Evolutionary conservation across 1,140 invertebrate genomes (phyloP).

Genomic region (Drosophila insularis): DNA sequence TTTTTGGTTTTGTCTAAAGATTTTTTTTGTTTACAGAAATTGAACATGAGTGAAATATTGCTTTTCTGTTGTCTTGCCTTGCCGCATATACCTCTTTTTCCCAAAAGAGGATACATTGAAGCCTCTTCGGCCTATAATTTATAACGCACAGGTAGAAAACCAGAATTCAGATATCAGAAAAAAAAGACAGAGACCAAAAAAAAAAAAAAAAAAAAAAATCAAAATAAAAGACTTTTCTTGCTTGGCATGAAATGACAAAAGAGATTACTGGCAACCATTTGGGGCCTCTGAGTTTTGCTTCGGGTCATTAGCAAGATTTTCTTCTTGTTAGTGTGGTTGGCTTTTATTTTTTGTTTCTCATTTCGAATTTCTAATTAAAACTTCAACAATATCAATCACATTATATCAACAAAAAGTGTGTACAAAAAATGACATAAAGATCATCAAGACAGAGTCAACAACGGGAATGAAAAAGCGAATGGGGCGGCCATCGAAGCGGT

Average conservation of each 20-base stretch:
- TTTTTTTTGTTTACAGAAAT: too few species aligned
- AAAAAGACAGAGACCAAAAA: conserved; percentile 3
- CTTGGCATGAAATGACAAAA: conserved; percentile 14
- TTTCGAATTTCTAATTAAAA: conserved; percentile 55
- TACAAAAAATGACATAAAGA: conserved; percentile 31
- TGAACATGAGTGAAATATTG: too few species aligned
- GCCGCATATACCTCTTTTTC: not conserved
- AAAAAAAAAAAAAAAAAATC: conserved; percentile 13
- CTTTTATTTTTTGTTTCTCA: not conserved
- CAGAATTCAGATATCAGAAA: conserved; percentile 2
- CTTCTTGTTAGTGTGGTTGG: conserved; percentile 1
- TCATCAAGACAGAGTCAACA: conserved; percentile 31
- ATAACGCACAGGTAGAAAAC: conserved; percentile 35
- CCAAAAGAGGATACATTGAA: not conserved
- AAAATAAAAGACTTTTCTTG: conserved; percentile 19
- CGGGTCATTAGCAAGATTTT: conserved; percentile 42
- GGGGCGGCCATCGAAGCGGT: not conserved
- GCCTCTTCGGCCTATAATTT: conserved; percentile 56
- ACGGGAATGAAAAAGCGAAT: not conserved
- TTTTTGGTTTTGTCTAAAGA: not conserved
- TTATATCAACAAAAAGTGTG: conserved; percentile 44
- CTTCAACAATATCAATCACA: conserved; percentile 55
- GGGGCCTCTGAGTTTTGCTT: not conserved
- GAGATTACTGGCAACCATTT: conserved; percentile 5
- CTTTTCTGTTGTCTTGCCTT: not conserved